Evolutionary conservation across 1,140 invertebrate genomes (phyloP), one percentile per base, ranked within the genome.

Genomic region (Caenorhabditis brenneri): DNA sequence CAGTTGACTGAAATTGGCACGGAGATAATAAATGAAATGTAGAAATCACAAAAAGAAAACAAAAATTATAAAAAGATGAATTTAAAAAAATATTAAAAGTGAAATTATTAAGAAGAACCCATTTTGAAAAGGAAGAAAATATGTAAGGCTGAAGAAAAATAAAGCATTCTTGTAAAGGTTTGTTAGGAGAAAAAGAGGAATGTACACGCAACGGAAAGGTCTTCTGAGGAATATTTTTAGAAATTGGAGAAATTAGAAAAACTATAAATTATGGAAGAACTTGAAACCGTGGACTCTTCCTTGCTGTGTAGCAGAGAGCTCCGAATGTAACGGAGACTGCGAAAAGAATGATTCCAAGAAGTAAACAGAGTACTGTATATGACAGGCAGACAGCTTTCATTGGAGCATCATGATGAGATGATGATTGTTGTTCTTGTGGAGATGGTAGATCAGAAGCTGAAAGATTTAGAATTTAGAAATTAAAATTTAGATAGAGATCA

Each of bases 191-290:
- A 19, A 27, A 42, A 31, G 22, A 55, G 39, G 29, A 42, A 65
- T 82, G 36, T 79, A 53, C 49, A 65, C 42, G 81, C 81, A 82
- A 82, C 81, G 39, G 55, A 82, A 82, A 58, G 55, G 55, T 65
- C 58, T 65, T 65, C 58, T 65, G 58, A 65, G 58, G n/a, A n/a
- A n/a, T n/a, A n/a, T 10, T 33, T n/a, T n/a, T n/a, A 33, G 33
- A 12, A 55, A 55, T 27, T 27, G 10, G 22, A 12, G n/a, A 27
- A 65, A 42, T 46, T 69, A 46, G 19, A 82, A 42, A 46, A 49
- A 42, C n/a, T n/a, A n/a, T 2, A 48, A 82, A 27, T 82, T 69
- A 58, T 65, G 81, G 36, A 19, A 42, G 36, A 22, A 82, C 58
- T 65, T 65, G 58, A 65, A 65, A 65, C 58, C 58, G 58, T 65